Base-by-base conservation (phyloP, 2,113 vertebrate genomes). In the Callipepla squamata region DNA sequence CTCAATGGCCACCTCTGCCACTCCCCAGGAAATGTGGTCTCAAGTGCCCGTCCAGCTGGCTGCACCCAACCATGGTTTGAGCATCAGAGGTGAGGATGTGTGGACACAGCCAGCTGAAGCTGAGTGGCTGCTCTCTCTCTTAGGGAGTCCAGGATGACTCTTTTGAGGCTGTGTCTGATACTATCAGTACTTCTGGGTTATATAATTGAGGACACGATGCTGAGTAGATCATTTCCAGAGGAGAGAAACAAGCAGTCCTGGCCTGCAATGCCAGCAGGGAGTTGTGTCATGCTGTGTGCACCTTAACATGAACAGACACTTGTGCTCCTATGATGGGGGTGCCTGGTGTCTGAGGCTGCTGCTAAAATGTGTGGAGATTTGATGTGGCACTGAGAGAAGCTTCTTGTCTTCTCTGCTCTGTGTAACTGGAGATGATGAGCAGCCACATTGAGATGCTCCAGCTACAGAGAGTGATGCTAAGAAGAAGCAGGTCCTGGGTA, bases 41-140 rank as follows among this genome's bases (percentile, higher is more conserved):
- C 51, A 32, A 40, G 34, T 34, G 30, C 34, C 45, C 16, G 20
- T 30, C 61, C 67, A 25, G 53, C 66, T 15, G 32, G 28, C 5
- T 25, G 69, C 48, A 2, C 42, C 68, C 4, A 17, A 22, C 55
- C 26, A 0, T 11, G 69, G 26, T 16, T 34, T 32, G 63, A 58
- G 40, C 53, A 34, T 26, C 26, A 30, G 32, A 51, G 59, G 16
- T 45, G 9, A 48, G 38, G 55, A 14, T 13, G 47, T 57, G 32
- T 8, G 17, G 34, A 1, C 1, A 0, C 40, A 8, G 40, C 9
- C 1, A 0, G 0, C 62, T 1, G 7, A 34, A 38, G 58, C 28
- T 25, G 32, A 38, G 40, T 0, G 0, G 28, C 30, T 45, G 63
- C 42, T 66, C 8, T 16, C 13, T 16, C 42, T 44, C 30, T 22